phyloP scores from a whole-genome alignment of 2,797 vertebrate species.

The Peromyscus attwateri region DNA sequence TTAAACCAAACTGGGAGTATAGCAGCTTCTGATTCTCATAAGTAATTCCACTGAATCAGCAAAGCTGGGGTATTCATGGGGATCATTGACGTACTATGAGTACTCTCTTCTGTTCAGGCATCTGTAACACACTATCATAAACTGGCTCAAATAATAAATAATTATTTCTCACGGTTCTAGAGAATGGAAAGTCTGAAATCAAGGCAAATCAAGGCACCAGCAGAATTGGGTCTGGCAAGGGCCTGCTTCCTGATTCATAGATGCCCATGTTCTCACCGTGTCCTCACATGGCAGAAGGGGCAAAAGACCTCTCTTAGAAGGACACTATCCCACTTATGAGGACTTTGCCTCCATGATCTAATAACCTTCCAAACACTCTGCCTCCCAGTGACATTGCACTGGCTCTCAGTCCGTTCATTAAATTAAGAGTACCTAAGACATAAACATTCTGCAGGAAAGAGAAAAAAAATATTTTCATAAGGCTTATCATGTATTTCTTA shows the following conservation, averaged over 20 bases:
- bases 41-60: not conserved
- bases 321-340: not conserved
- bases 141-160: not conserved
- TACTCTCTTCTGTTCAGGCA: not conserved
- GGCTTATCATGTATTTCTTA: constrained; percentile 8
- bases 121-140: not conserved
- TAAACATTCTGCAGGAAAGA: constrained; percentile 34
- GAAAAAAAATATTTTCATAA: not conserved
- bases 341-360: not conserved
- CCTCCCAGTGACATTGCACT: not conserved
- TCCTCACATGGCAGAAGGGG: not conserved
- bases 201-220: not conserved
- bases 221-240: not conserved
- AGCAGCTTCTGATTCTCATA: not conserved
- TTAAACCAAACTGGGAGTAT: not conserved
- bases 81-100: not conserved
- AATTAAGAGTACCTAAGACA: constrained; percentile 27
- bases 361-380: not conserved
- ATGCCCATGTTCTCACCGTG: not conserved
- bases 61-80: constrained; percentile 1
- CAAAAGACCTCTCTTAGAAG: not conserved
- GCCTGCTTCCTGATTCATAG: not conserved
- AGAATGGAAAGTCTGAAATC: not conserved
- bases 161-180: not conserved
- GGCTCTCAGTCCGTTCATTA: not conserved